Percentiles rank a stretch among this genome's conserved stretches.
Conservation (phyloP, 1,140 invertebrate species). For the Leptopilina boulardi region DNA sequence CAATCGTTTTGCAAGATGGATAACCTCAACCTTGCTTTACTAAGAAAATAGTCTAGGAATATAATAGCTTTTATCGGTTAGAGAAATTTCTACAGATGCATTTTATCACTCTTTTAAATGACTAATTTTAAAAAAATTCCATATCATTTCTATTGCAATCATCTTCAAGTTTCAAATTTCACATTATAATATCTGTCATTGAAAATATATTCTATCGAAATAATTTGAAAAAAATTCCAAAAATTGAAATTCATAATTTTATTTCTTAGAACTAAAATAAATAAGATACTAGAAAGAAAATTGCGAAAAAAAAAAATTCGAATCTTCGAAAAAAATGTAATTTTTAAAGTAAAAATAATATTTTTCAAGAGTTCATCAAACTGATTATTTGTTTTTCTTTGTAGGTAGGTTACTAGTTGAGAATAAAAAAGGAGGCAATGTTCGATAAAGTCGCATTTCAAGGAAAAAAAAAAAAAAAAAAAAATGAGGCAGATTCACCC, state of each 20-base stretch:
- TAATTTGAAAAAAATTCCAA: too few species aligned
- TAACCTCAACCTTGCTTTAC: slow-evolving; percentile 29
- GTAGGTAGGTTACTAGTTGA: not conserved
- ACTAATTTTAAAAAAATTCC: not conserved
- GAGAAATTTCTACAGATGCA: not conserved
- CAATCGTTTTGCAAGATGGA: slow-evolving; percentile 17
- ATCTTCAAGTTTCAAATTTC: not conserved
- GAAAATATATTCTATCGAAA: not conserved
- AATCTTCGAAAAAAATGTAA: too few species aligned
- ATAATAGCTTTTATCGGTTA: slow-evolving; percentile 13
- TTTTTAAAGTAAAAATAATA: too few species aligned
- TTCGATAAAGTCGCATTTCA: not conserved
- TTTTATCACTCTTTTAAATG: not conserved
- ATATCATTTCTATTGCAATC: not conserved
- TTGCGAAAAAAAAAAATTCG: too few species aligned
- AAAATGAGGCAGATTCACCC: not conserved
- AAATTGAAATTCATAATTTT: too few species aligned
- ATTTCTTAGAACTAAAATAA: too few species aligned
- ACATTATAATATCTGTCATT: not conserved
- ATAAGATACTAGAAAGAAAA: too few species aligned
- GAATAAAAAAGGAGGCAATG: not conserved
- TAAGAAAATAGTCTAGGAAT: slow-evolving; percentile 9
- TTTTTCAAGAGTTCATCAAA: too few species aligned
- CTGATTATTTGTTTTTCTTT: not conserved
- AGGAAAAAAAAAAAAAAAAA: not conserved